Evolutionary conservation across 1,140 invertebrate species (phyloP).

Genomic region (Pollicipes pollicipes): DNA sequence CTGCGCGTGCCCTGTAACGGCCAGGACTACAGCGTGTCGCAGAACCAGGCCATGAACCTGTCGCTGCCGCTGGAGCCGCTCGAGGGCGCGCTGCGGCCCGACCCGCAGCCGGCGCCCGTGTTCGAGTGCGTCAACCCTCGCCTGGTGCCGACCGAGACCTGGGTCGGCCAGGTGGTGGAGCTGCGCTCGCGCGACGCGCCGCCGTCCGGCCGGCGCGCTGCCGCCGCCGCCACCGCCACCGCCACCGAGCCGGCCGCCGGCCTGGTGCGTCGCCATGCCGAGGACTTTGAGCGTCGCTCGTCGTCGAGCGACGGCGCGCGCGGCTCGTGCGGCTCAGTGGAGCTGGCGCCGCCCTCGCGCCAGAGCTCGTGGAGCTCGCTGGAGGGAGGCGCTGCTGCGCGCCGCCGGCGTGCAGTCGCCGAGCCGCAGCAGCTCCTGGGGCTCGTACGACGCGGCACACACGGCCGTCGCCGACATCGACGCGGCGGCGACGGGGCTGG

Average conservation of each 20-base stretch:
- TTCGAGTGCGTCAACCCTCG: background rate
- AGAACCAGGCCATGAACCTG: slow-evolving; percentile 67
- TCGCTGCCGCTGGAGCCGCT: slow-evolving; percentile 19
- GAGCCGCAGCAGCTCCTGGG: slow-evolving; percentile 57
- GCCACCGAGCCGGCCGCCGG: background rate
- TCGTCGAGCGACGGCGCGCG: slow-evolving; percentile 20
- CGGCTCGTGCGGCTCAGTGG: background rate
- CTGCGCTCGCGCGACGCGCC: background rate
- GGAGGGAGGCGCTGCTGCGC: background rate
- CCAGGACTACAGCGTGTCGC: slow-evolving; percentile 67
- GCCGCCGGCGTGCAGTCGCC: slow-evolving; percentile 9
- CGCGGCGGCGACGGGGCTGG: background rate
- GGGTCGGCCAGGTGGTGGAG: background rate
- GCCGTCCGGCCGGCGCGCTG: background rate
- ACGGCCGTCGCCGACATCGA: background rate
- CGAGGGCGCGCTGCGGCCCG: background rate
- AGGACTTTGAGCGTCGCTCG: slow-evolving; percentile 29
- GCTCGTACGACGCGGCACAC: slow-evolving; percentile 40
- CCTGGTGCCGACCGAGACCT: background rate
- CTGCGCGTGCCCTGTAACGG: slow-evolving; percentile 59
- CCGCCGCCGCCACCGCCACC: no score
- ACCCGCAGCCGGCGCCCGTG: background rate
- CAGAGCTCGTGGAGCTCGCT: slow-evolving; percentile 1
- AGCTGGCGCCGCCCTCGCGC: background rate
- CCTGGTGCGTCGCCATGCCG: slow-evolving; percentile 38